phyloP scores from a whole-genome alignment of 2,888 invertebrate species.

The Tanypteryx hageni region DNA sequence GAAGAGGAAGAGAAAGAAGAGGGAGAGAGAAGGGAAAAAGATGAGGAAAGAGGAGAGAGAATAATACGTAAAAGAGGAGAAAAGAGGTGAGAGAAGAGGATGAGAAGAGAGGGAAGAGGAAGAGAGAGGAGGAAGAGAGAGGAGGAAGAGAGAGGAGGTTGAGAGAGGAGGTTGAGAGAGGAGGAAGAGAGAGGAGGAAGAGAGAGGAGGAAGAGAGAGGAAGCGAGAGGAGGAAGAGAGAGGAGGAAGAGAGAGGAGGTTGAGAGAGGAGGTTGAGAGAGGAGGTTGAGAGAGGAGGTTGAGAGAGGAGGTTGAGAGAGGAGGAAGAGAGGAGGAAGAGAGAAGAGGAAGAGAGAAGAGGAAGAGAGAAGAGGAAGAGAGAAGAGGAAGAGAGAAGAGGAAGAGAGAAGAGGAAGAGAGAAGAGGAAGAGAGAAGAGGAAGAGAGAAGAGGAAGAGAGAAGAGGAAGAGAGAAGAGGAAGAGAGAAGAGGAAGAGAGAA shows the following conservation, averaged over 20 bases:
- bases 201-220: not conserved
- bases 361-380: not conserved
- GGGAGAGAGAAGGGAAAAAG: too few relatives aligned
- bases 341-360: too few relatives aligned
- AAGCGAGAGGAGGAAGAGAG: not conserved
- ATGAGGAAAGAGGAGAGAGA: too few relatives aligned
- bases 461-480: not conserved
- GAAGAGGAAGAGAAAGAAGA: too few relatives aligned
- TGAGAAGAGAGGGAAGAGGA: too few relatives aligned
- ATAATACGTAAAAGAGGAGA: too few relatives aligned
- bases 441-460: not conserved
- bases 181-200: not conserved
- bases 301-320: not conserved
- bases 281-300: not conserved
- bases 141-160: too few relatives aligned
- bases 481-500: not conserved
- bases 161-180: not conserved
- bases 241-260: not conserved
- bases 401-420: not conserved
- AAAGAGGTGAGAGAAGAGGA: not conserved
- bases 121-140: too few relatives aligned
- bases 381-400: too few relatives aligned
- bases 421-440: not conserved
- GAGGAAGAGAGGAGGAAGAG: too few relatives aligned
- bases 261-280: not conserved